Conservation (phyloP, 1,140 invertebrate genomes). For the Drosophila neocordata region DNA sequence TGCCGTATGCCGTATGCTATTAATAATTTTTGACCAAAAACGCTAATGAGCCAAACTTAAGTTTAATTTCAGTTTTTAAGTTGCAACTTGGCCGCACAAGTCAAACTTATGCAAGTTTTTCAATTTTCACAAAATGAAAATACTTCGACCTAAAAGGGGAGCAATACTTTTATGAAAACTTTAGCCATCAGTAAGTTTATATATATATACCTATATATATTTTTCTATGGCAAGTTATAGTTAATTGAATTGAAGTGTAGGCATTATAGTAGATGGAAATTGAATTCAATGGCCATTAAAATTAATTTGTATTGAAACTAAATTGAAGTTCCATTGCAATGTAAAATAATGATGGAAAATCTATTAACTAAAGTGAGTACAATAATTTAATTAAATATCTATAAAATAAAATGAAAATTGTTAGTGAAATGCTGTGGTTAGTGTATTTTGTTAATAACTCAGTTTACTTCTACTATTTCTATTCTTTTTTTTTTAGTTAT, state of each 20-base stretch:
- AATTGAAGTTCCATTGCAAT: neutral
- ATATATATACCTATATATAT: neutral
- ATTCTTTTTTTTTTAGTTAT: neutral
- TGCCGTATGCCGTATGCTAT: slow-evolving; percentile 31
- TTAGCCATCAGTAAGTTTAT: slow-evolving; percentile 10
- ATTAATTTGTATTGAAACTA: neutral
- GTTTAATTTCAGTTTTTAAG: slow-evolving; percentile 46
- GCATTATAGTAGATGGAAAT: neutral
- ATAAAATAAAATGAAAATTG: neutral
- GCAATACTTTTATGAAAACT: slow-evolving; percentile 25
- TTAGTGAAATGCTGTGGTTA: neutral
- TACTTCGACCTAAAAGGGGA: slow-evolving; percentile 13
- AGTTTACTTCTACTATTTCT: neutral
- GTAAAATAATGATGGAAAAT: neutral
- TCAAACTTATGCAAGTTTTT: slow-evolving; percentile 63
- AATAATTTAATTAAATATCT: neutral
- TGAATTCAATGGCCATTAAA: neutral
- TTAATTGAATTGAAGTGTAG: neutral
- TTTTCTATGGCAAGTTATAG: neutral
- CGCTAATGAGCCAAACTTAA: slow-evolving; percentile 74
- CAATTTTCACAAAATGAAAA: slow-evolving; percentile 59
- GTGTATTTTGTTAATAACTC: slow-evolving; percentile 1
- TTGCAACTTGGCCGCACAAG: slow-evolving; percentile 46
- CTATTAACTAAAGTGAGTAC: neutral
- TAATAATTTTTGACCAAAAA: slow-evolving; percentile 77